Conservation (phyloP, 2,888 invertebrate genomes). For the Idaea biselata region DNA sequence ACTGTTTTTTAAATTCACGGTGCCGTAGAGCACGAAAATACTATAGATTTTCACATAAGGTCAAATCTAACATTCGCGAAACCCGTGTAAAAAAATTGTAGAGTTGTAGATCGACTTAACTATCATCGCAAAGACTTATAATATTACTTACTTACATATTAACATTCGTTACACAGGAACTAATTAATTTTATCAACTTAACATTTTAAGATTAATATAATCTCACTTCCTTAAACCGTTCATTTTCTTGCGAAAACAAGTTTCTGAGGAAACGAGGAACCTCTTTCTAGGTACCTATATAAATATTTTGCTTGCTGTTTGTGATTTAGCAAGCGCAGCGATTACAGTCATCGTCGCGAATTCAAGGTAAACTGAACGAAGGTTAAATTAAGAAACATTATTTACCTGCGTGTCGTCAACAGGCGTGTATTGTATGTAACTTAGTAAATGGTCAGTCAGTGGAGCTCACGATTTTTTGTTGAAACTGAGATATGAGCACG, state of each 20-base stretch:
- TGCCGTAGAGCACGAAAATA: no score
- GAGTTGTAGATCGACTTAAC: not conserved
- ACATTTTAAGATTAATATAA: not conserved
- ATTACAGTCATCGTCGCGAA: constrained; percentile 31
- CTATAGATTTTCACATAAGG: no score
- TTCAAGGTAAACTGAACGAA: constrained; percentile 35
- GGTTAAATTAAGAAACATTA: constrained; percentile 31
- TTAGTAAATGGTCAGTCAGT: not conserved
- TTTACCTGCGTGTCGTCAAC: constrained; percentile 35
- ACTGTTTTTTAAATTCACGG: not conserved
- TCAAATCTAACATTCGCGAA: not conserved
- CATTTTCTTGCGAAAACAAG: not conserved
- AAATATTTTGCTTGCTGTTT: not conserved
- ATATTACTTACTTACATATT: no score
- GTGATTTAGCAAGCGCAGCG: not conserved
- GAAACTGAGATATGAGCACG: constrained; percentile 31
- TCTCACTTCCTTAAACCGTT: not conserved
- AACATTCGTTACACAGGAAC: not conserved
- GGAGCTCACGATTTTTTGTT: not conserved
- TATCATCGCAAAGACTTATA: not conserved
- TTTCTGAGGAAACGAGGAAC: not conserved
- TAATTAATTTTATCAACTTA: not conserved
- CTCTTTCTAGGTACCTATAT: not conserved
- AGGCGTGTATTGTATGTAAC: constrained; percentile 16
- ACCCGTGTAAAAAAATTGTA: not conserved